These are phyloP conservation scores for Ptychoptera contaminata DNA, from an alignment of 2,888 invertebrate species.

Conservation along the genomic window DNA sequence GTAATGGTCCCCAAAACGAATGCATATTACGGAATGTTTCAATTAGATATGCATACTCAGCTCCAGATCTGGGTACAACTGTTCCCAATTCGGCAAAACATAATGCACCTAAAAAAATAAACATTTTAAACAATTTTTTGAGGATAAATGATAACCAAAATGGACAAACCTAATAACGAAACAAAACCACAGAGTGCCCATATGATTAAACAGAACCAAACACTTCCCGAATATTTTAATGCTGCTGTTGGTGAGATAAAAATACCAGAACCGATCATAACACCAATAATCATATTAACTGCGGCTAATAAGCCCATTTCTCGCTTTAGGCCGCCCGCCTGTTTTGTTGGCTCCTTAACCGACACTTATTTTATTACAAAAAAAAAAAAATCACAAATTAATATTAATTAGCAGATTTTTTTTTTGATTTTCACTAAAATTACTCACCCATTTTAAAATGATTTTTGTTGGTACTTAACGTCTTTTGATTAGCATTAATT, in stretches of 20 bases:
- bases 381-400: not conserved
- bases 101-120: constrained; percentile 55
- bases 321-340: constrained; percentile 47
- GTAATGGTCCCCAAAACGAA: constrained; percentile 52
- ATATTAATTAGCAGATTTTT: not conserved
- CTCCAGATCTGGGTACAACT: constrained; percentile 62
- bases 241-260: constrained; percentile 73
- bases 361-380: constrained; percentile 18
- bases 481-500: too few species aligned
- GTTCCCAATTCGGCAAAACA: constrained; percentile 70
- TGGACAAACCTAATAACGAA: constrained; percentile 40
- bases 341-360: constrained; percentile 20
- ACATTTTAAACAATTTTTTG: too few species aligned
- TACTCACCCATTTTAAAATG: too few species aligned
- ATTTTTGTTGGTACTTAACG: too few species aligned
- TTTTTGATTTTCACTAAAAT: too few species aligned
- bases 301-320: constrained; percentile 69
- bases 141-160: constrained; percentile 8
- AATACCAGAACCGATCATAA: constrained; percentile 84
- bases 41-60: constrained; percentile 65
- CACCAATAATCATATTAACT: constrained; percentile 66
- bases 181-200: constrained; percentile 67
- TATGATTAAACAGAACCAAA: constrained; percentile 59
- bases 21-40: constrained; percentile 54
- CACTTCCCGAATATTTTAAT: constrained; percentile 57